phyloP scores from a whole-genome alignment of 2,797 vertebrate genomes.

The Orientallactaga sibirica region DNA sequence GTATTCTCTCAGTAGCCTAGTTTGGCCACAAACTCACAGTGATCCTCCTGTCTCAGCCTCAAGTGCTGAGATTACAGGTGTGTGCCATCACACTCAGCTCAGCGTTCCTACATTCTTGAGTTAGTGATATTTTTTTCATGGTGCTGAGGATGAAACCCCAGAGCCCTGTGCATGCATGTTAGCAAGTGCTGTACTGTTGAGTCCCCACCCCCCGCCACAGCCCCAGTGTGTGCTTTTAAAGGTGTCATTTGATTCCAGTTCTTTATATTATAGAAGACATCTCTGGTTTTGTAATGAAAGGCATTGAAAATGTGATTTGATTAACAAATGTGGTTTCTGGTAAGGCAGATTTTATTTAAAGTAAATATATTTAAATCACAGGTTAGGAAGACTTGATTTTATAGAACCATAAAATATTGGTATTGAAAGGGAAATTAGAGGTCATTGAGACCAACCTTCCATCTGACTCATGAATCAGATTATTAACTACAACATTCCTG shows the following conservation, averaged over 20 bases:
- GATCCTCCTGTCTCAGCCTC: background rate
- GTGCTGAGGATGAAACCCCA: background rate
- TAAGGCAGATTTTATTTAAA: conserved; percentile 74
- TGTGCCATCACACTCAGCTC: background rate
- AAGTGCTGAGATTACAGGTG: background rate
- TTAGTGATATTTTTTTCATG: background rate
- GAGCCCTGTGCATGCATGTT: background rate
- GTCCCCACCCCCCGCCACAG: background rate
- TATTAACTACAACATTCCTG: conserved; percentile 73
- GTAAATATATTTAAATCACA: conserved; percentile 70
- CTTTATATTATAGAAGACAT: conserved; percentile 56
- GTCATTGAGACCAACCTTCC: conserved; percentile 51
- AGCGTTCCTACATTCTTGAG: conserved; percentile 30
- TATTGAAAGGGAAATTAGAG: conserved; percentile 67
- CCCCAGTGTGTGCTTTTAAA: conserved; percentile 61
- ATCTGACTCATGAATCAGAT: conserved; percentile 67
- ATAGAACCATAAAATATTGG: conserved; percentile 69
- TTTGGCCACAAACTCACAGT: background rate
- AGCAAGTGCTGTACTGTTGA: background rate
- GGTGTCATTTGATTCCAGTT: conserved; percentile 43
- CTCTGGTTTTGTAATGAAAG: conserved; percentile 66
- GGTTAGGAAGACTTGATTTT: conserved; percentile 66
- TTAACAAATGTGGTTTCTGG: conserved; percentile 61
- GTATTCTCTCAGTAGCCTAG: background rate
- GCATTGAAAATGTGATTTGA: conserved; percentile 70